phyloP scores from a whole-genome alignment of 2,113 vertebrate species.

The Syngnathoides biaculeatus region DNA sequence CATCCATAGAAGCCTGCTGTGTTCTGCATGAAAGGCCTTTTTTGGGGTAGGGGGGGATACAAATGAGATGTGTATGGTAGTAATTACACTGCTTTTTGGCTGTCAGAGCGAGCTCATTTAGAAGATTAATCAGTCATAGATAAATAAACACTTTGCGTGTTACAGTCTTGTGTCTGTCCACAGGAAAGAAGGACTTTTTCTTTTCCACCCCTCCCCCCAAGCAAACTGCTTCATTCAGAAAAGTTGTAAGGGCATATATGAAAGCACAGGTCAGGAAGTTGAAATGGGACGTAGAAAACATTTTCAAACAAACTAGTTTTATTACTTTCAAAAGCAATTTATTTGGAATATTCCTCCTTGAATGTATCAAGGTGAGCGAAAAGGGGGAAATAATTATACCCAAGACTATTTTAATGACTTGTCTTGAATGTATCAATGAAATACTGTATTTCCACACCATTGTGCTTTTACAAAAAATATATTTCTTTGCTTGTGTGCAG shows the following conservation, averaged over 20 bases:
- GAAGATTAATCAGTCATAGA: conserved; percentile 54
- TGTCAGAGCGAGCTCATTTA: conserved; percentile 48
- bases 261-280: background rate
- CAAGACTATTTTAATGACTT: background rate
- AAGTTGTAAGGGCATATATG: background rate
- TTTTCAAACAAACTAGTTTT: background rate
- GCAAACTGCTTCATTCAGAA: conserved; percentile 3
- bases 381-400: background rate
- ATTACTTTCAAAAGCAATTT: background rate
- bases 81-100: conserved; percentile 48
- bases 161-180: background rate
- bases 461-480: background rate
- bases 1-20: conserved; percentile 33
- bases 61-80: conserved; percentile 55
- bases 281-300: background rate
- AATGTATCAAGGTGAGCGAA: background rate
- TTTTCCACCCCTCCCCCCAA: background rate
- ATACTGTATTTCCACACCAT: background rate
- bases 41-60: conserved; percentile 27
- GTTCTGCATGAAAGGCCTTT: conserved; percentile 40
- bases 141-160: conserved; percentile 54
- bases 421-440: background rate
- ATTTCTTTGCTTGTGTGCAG: background rate
- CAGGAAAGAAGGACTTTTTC: background rate
- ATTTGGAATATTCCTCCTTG: background rate